Base-by-base conservation (phyloP, 2,888 invertebrate species). In the Plusia festucae region DNA sequence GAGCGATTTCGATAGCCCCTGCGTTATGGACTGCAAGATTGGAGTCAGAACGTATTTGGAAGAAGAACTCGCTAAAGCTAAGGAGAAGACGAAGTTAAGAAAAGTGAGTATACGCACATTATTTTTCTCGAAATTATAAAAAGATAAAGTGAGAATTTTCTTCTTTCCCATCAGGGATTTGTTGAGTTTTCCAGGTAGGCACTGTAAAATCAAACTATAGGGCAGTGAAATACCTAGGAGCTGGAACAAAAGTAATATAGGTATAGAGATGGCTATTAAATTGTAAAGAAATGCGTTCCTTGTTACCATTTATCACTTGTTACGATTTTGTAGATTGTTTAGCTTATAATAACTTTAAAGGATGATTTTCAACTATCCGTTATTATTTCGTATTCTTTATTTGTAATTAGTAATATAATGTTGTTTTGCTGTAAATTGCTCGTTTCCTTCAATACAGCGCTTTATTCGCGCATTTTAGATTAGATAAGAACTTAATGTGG, bases 21-120 rank as follows among this genome's bases (percentile, higher is more conserved):
- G 98, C 88, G 99, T 99, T 2, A 99, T 99, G 99, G 99, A 99
- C 94, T 98, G 99, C 91, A 99, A 99, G 94, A 97, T 99, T 79
- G 99, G 99, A 34, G 98, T 99, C 32, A 95, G 99, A 82, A 99
- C 99, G 0, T 99, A 99, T 90, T 94, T 99, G 70, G 99, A 99
- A 90, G 98, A 99, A 84, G 99, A 99, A 91, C 95, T 99, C 9
- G 98, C 98, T 20, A 99, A 99, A 91, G 99, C 99, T 11, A 98
- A 99, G 88, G 98, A 99, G 88, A 98, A 99, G 91, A 99, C 99
- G 20, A 98, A 98, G 89, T 92, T 98, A 73, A 96, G 98, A 93
- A 98, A 98, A 96, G 98, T 98, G 89, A 91, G 93, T 91, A 61
- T 20, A 9, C 22, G 2, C 27, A 18, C 15, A 20, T 24, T 13